Percentiles rank a stretch among this genome's conserved stretches.
phyloP scores from a whole-genome alignment of 2,888 invertebrate species.

The Syrista parreyssii region DNA sequence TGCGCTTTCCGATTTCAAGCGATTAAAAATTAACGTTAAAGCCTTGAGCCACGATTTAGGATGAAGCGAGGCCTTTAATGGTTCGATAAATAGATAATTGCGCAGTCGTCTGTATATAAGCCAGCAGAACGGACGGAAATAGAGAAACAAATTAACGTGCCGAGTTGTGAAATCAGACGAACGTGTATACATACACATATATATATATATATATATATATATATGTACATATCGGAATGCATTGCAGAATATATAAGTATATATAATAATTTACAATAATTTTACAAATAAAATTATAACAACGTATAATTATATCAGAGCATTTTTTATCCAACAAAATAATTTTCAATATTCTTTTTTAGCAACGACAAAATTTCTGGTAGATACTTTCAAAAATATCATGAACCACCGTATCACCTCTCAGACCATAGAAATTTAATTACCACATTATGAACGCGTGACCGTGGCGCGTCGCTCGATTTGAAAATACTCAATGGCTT shows the following conservation, averaged over 20 bases:
- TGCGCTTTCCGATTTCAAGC: not conserved
- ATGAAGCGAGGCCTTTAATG: not conserved
- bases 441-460: constrained; percentile 22
- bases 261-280: not conserved
- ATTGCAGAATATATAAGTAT: not conserved
- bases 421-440: not conserved
- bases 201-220: too few relatives aligned
- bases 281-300: not conserved
- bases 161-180: not conserved
- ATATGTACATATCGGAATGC: not conserved
- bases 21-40: not conserved
- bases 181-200: not conserved
- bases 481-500: not conserved
- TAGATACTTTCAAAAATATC: not conserved
- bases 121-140: not conserved
- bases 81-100: not conserved
- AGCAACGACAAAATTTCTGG: not conserved
- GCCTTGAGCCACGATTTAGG: not conserved
- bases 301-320: not conserved
- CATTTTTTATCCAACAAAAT: not conserved
- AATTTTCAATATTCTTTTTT: not conserved
- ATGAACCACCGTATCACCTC: not conserved
- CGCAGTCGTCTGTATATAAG: not conserved
- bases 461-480: constrained; percentile 16
- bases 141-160: not conserved